phyloP scores from a whole-genome alignment of 2,888 invertebrate species.

The Neoscelio sp. region DNA sequence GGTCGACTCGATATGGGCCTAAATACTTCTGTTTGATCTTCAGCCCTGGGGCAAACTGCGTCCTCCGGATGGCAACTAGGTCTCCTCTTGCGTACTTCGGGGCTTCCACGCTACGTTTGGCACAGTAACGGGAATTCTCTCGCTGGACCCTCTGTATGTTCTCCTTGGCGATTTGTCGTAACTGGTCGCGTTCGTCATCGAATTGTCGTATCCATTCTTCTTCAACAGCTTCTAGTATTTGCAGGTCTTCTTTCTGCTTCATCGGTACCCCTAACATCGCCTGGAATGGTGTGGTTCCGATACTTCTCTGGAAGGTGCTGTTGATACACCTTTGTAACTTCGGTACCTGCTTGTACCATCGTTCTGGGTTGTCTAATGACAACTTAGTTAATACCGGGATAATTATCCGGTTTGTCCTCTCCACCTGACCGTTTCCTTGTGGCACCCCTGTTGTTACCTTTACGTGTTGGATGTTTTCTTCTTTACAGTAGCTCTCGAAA shows the following conservation, averaged over 20 bases:
- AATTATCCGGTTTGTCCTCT: too few relatives aligned
- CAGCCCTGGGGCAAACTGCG: conserved; percentile 51
- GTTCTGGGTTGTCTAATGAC: too few relatives aligned
- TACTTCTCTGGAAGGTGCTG: background rate
- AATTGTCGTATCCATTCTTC: background rate
- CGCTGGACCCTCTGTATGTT: background rate
- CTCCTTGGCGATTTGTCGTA: conserved; percentile 1
- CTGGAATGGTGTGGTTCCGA: background rate
- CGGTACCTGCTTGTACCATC: too few relatives aligned
- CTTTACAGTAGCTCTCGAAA: too few relatives aligned
- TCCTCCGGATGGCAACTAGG: conserved; percentile 58
- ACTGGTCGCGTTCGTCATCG: conserved; percentile 34
- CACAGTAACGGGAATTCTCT: conserved; percentile 39
- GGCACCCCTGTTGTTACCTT: too few relatives aligned
- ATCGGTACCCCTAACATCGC: background rate
- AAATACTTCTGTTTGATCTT: conserved; percentile 54
- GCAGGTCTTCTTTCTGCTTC: conserved; percentile 1
- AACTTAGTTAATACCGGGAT: too few relatives aligned
- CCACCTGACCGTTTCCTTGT: too few relatives aligned
- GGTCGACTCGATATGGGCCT: conserved; percentile 45
- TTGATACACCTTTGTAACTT: too few relatives aligned
- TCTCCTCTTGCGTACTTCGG: conserved; percentile 63
- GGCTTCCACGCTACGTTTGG: conserved; percentile 64
- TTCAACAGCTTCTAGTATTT: background rate
- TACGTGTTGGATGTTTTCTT: too few relatives aligned